Evolutionary conservation across 1,140 invertebrate species (phyloP).

Genomic region (Centruroides sculpturatus): DNA sequence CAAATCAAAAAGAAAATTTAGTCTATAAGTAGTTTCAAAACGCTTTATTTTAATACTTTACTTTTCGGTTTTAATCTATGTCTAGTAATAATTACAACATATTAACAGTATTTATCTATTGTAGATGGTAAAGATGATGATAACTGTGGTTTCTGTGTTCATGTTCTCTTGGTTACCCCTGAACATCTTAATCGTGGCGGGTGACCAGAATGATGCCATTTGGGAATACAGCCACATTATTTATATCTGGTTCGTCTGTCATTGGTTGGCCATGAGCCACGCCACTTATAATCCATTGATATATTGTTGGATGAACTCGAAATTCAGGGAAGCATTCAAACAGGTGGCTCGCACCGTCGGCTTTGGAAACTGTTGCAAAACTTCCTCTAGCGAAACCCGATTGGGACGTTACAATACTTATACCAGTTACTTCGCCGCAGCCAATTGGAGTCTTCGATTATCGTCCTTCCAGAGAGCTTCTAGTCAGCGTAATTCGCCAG

Average conservation of each 20-base stretch:
- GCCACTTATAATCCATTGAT: constrained; percentile 86
- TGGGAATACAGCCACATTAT: constrained; percentile 33
- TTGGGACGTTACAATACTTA: no score
- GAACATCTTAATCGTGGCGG: constrained; percentile 28
- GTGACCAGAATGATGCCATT: constrained; percentile 24
- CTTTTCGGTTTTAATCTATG: no score
- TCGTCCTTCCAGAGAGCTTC: no score
- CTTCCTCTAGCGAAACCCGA: no score
- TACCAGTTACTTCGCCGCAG: no score
- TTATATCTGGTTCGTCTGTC: constrained; percentile 56
- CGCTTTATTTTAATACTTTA: no score
- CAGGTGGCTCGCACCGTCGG: constrained; percentile 6
- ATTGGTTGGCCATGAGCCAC: constrained; percentile 83
- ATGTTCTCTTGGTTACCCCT: constrained; percentile 34
- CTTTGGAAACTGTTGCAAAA: no score
- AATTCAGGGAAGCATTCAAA: constrained; percentile 43
- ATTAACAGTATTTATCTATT: constrained; percentile 10
- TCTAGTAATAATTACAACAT: no score
- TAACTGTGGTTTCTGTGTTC: constrained; percentile 33
- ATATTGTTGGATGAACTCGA: constrained; percentile 80
- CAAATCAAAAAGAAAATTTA: no score
- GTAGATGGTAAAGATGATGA: constrained; percentile 48
- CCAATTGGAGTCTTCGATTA: no score
- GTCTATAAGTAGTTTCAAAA: no score
- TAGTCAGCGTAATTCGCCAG: no score